These are phyloP conservation scores for Picathartes gymnocephalus DNA, from an alignment of 2,113 vertebrate genomes.

Conservation along the genomic window DNA sequence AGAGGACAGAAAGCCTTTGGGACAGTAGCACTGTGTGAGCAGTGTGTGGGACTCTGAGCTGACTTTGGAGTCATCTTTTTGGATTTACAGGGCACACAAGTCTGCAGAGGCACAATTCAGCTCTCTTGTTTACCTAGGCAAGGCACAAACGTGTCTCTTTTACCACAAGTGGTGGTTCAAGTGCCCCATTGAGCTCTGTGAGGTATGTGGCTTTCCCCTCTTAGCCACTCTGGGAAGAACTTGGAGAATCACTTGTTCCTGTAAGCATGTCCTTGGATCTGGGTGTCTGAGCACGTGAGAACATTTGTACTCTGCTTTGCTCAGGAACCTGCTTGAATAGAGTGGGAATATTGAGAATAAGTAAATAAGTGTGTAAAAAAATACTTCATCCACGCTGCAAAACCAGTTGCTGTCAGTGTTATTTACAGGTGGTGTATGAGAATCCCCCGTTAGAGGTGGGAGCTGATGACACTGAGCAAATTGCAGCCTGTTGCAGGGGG, in stretches of 20 bases:
- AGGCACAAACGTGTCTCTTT: background rate
- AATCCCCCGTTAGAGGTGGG: background rate
- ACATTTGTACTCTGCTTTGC: background rate
- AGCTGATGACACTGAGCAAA: background rate
- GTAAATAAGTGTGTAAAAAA: background rate
- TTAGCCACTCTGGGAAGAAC: background rate
- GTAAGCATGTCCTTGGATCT: background rate
- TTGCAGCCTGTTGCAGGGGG: background rate
- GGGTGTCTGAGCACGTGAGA: background rate
- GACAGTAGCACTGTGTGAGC: background rate
- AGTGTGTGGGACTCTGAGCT: background rate
- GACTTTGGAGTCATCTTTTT: background rate
- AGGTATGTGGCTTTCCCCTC: background rate
- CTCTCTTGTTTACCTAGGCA: background rate
- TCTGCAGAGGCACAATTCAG: background rate
- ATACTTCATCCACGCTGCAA: background rate
- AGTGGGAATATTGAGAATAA: background rate
- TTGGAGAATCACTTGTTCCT: background rate
- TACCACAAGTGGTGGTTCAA: background rate
- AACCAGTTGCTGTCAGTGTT: background rate
- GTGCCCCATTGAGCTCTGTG: background rate
- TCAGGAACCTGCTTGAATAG: background rate
- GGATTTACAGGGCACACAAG: background rate
- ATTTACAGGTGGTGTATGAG: background rate
- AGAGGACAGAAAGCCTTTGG: background rate